These are phyloP conservation scores for Xiphorhynchus elegans DNA, from an alignment of 2,113 vertebrate genomes.

Conservation along the genomic window DNA sequence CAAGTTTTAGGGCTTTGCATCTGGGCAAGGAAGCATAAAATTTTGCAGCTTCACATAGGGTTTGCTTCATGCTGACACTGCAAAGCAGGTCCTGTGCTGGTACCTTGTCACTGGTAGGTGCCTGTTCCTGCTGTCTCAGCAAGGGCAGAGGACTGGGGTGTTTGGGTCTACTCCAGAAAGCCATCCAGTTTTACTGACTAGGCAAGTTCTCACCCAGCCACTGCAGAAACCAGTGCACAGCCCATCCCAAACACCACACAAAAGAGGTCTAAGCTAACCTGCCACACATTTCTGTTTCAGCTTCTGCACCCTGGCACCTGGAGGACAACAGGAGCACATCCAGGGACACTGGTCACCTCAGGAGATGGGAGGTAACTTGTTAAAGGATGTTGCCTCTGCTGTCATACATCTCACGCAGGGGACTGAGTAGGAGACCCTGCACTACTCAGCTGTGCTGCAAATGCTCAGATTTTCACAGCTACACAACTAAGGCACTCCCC, in stretches of 20 bases:
- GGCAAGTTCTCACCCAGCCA: not conserved
- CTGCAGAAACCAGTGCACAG: not conserved
- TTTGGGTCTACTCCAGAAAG: not conserved
- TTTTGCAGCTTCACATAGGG: not conserved
- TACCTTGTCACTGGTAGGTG: fast-evolving
- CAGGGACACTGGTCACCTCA: not conserved
- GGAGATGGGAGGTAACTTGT: not conserved
- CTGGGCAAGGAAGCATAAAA: not conserved
- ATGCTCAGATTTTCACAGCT: not conserved
- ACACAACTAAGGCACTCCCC: not conserved
- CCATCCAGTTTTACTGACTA: not conserved
- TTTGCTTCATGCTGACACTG: not conserved
- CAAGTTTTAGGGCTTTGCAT: not conserved
- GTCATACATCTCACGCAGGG: not conserved
- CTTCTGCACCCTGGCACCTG: not conserved
- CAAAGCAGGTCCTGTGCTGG: not conserved
- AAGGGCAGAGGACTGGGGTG: not conserved
- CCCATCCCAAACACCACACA: not conserved
- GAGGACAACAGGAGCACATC: not conserved
- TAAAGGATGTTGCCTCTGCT: not conserved
- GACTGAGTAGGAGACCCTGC: not conserved
- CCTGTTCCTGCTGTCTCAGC: not conserved
- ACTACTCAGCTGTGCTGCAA: not conserved
- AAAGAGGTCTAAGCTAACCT: not conserved
- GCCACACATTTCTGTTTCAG: not conserved